Evolutionary conservation across 1,140 invertebrate genomes (phyloP).

Genomic region (Sipha flava): DNA sequence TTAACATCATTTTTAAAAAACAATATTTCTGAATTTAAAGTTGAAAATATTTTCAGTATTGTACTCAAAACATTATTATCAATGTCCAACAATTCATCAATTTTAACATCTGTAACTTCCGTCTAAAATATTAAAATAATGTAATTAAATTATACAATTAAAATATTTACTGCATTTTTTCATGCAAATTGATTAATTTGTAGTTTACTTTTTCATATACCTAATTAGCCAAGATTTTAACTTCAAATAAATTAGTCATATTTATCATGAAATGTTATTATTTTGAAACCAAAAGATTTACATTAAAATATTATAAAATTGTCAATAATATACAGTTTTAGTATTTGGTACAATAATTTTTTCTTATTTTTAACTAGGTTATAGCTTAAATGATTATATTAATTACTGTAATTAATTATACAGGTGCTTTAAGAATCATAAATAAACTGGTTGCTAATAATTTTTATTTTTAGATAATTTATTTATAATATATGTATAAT

Average conservation of each 20-base stretch:
- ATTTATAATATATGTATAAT: no score
- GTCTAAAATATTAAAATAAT: conserved; percentile 46
- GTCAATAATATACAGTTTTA: no score
- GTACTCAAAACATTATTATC: conserved; percentile 76
- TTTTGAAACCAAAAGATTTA: neutral
- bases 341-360: no score
- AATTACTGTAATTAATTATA: no score
- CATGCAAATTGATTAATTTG: neutral
- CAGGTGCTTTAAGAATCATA: no score
- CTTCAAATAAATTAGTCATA: neutral
- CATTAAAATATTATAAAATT: no score
- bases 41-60: conserved; percentile 68
- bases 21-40: conserved; percentile 66
- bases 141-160: neutral
- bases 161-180: neutral
- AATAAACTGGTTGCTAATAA: no score
- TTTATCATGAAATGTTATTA: neutral
- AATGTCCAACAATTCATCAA: conserved; percentile 57
- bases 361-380: no score
- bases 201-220: neutral
- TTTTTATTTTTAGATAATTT: no score
- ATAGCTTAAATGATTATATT: no score
- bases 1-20: conserved; percentile 59
- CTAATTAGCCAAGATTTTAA: no score
- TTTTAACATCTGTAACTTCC: conserved; percentile 37